phyloP scores from a whole-genome alignment of 2,888 invertebrate genomes.

The Nomada lathburiana region DNA sequence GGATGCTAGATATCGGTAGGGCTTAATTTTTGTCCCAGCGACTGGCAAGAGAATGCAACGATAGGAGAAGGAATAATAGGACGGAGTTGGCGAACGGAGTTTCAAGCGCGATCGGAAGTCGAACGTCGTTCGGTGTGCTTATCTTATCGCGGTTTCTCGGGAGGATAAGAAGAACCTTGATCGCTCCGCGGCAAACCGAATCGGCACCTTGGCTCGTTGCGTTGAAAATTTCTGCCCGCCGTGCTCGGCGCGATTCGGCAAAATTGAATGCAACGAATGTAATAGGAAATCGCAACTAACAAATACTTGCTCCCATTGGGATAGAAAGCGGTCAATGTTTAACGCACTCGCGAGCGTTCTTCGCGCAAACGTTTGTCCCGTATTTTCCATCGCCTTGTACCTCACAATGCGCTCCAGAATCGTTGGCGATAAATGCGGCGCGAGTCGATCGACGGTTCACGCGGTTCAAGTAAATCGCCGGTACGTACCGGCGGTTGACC shows the following conservation, averaged over 20 bases:
- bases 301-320: too few species aligned
- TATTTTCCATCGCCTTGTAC: background rate
- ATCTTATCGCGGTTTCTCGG: slow-evolving; percentile 81
- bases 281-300: too few species aligned
- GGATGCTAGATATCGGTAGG: too few species aligned
- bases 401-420: background rate
- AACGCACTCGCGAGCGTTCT: too few species aligned
- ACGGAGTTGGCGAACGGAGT: slow-evolving; percentile 53
- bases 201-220: slow-evolving; percentile 69
- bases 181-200: slow-evolving; percentile 76
- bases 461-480: slow-evolving; percentile 37
- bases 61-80: background rate
- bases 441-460: slow-evolving; percentile 19
- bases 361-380: background rate
- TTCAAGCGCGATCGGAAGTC: slow-evolving; percentile 77
- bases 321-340: too few species aligned
- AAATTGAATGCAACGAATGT: too few species aligned
- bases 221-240: slow-evolving; percentile 4
- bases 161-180: slow-evolving; percentile 83
- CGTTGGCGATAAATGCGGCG: background rate
- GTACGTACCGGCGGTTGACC: slow-evolving; percentile 39
- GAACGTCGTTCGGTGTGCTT: slow-evolving; percentile 74
- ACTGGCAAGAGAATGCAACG: background rate
- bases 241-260: background rate
- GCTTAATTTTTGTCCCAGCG: too few species aligned